Evolutionary conservation across 2,113 vertebrate genomes (phyloP).

Genomic region (Crotophaga sulcirostris): DNA sequence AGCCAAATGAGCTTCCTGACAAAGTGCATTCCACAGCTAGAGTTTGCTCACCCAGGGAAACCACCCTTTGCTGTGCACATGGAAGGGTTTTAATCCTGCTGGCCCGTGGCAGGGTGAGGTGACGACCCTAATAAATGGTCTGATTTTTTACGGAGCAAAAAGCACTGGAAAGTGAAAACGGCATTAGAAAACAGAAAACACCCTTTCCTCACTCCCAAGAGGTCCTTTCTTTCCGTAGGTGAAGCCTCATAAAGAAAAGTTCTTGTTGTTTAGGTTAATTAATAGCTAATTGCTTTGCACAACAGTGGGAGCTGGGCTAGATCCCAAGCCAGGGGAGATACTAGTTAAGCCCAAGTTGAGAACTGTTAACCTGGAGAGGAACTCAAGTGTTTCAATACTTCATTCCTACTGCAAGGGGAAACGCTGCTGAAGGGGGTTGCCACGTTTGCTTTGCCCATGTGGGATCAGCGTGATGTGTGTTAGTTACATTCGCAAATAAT

Average conservation of each 20-base stretch:
- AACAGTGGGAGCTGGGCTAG: neutral
- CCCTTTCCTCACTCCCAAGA: neutral
- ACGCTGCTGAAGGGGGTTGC: neutral
- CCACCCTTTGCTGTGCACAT: neutral
- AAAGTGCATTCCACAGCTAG: constrained; percentile 9
- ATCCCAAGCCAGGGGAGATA: neutral
- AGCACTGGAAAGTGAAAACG: neutral
- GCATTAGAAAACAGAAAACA: neutral
- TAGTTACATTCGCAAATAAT: neutral
- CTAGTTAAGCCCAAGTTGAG: neutral
- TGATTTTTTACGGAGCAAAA: neutral
- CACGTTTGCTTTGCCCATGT: fast-evolving
- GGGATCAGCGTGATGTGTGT: neutral
- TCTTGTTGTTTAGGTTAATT: neutral
- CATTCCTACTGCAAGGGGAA: neutral
- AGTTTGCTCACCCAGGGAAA: neutral
- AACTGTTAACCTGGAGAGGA: neutral
- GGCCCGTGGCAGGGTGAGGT: neutral
- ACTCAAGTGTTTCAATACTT: neutral
- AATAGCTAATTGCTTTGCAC: neutral
- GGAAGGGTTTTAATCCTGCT: neutral
- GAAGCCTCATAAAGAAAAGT: neutral
- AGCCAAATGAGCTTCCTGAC: constrained; percentile 26
- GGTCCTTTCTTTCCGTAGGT: neutral
- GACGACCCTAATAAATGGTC: neutral